Conservation (phyloP, 2,888 invertebrate genomes). For the Sisyra terminalis region DNA sequence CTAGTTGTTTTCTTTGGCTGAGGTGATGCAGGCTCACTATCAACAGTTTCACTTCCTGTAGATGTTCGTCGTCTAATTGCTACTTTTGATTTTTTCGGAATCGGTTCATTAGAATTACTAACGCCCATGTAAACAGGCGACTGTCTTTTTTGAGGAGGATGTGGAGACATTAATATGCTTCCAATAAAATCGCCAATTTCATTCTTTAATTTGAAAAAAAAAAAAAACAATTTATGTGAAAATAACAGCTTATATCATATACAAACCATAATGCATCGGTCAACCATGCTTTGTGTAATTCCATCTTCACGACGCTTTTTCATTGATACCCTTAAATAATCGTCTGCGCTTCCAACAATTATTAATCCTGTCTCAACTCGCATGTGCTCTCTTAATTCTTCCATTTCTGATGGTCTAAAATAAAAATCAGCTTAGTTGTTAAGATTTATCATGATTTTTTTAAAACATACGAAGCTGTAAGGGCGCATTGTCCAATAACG, state of each 20-base stretch:
- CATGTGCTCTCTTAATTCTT: slow-evolving; percentile 59
- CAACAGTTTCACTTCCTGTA: slow-evolving; percentile 27
- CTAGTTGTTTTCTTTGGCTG: slow-evolving; percentile 25
- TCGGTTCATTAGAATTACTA: slow-evolving; percentile 17
- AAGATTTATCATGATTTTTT: too few relatives aligned
- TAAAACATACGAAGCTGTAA: slow-evolving; percentile 32
- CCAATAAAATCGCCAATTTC: slow-evolving; percentile 48
- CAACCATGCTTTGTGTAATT: slow-evolving; percentile 65
- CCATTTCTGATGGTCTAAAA: slow-evolving; percentile 54
- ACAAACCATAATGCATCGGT: slow-evolving; percentile 51
- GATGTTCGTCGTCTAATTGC: slow-evolving; percentile 34
- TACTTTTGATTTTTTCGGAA: slow-evolving; percentile 17
- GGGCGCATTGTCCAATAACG: slow-evolving; percentile 60
- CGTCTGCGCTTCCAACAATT: slow-evolving; percentile 66
- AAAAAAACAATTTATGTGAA: background rate
- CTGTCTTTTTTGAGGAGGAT: slow-evolving; percentile 34
- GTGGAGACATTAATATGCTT: slow-evolving; percentile 36
- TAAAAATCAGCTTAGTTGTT: too few relatives aligned
- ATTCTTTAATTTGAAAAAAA: slow-evolving; percentile 26
- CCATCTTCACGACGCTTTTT: slow-evolving; percentile 54
- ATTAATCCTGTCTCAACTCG: slow-evolving; percentile 58
- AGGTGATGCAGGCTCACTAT: slow-evolving; percentile 32
- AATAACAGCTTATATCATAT: background rate
- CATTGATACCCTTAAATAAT: slow-evolving; percentile 50
- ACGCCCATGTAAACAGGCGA: slow-evolving; percentile 20